Base-by-base conservation (phyloP, 1,140 invertebrate species). In the Drosophila littoralis region DNA sequence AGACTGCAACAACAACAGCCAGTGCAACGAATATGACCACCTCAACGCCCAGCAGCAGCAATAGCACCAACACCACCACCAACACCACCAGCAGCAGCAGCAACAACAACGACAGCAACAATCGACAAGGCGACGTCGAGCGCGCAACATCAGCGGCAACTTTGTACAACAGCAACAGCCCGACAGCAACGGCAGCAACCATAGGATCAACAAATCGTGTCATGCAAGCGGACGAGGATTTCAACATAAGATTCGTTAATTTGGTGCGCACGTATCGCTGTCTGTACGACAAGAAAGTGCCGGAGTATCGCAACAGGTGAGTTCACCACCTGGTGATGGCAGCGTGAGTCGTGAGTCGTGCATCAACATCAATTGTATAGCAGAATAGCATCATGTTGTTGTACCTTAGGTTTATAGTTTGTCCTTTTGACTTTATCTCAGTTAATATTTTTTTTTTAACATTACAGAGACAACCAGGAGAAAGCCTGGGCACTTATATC, bases 181-280 rank as follows among this genome's bases (percentile, higher is more conserved):
- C 67, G 8, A 75, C 38, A 61, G 72, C 66, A 36, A 58, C 67
- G 71, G 57, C 61, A 38, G 60, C 61, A 60, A 13, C 65, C 45
- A 85, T 84, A 57, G 82, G 70, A 69, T 78, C 82, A 50, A 77
- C 83, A 33, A 88, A 77, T 51, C 84, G 90, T 57, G 84, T 90
- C 17, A 91, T 91, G 90, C 90, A 91, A 66, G 78, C 90, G 40
- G 92, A 93, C 77, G 92, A 92, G 72, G 92, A 92, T 74, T 92
- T 91, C 48, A 93, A 92, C 71, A 92, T 92, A 15, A 72, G 90
- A 15, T 93, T 93, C 64, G 92, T 93, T 51, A 92, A 92, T 73
- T 71, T 91, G 59, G 91, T 93, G 28, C 79, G 92, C 61, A 81
- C 73, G 64, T 81, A 92, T 66, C 77, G 79, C 13, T 91, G 91